These are phyloP conservation scores for Palythoa heliodiscus DNA, from an alignment of 92 coral and sea anemone species.

Conservation along the genomic window DNA sequence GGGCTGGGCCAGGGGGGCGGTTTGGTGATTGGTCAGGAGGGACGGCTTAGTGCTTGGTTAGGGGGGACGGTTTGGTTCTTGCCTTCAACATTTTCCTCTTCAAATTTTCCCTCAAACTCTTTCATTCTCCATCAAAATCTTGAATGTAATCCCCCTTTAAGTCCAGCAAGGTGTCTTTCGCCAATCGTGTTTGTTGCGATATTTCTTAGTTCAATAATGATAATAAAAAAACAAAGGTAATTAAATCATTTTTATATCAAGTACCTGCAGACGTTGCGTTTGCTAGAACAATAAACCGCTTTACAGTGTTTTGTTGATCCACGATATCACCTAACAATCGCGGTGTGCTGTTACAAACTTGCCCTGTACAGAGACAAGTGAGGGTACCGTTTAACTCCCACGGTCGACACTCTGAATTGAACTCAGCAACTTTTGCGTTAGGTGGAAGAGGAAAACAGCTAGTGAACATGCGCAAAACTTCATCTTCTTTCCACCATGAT, in stretches of 20 bases:
- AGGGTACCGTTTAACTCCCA: conserved; percentile 5
- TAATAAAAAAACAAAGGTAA: too few relatives aligned
- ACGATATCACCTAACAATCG: background rate
- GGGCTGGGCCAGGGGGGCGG: too few relatives aligned
- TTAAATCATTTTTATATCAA: background rate
- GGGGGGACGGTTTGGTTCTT: too few relatives aligned
- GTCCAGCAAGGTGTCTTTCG: background rate
- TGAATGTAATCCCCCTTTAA: too few relatives aligned
- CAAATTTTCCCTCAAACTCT: background rate
- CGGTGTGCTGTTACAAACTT: conserved; percentile 7
- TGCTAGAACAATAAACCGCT: background rate
- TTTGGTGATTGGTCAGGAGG: too few relatives aligned
- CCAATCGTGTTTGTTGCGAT: background rate
- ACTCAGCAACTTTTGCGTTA: conserved; percentile 5
- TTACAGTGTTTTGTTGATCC: background rate
- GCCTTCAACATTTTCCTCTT: too few relatives aligned
- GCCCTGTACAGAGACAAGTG: conserved; percentile 24
- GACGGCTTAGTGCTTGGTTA: too few relatives aligned
- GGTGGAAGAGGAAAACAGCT: conserved; percentile 31
- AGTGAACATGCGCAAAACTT: conserved; percentile 32
- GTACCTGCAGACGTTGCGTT: conserved; percentile 28
- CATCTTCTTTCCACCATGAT: conserved; percentile 31
- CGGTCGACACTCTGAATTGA: background rate
- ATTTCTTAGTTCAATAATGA: background rate
- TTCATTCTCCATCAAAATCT: too few relatives aligned